phyloP scores from a whole-genome alignment of 2,888 invertebrate genomes.

The Rambutsinella grinnellia region DNA sequence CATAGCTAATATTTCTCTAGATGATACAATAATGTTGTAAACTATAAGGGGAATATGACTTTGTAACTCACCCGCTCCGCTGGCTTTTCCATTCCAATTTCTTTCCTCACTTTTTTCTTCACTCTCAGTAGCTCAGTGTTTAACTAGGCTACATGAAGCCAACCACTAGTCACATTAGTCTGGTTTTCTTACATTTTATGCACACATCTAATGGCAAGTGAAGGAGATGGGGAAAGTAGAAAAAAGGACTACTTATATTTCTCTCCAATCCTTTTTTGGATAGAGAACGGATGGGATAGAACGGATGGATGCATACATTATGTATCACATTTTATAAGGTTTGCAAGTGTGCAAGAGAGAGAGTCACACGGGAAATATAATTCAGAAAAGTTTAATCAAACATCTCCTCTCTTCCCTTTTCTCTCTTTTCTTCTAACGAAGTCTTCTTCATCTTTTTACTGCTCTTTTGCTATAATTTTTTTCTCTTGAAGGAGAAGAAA shows the following conservation, averaged over 20 bases:
- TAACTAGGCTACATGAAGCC: too few species aligned
- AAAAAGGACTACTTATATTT: background rate
- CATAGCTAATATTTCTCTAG: constrained; percentile 20
- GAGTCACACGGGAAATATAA: constrained; percentile 55
- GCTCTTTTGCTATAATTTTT: too few species aligned
- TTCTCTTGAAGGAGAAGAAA: too few species aligned
- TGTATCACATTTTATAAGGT: constrained; percentile 54
- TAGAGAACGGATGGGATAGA: constrained; percentile 40
- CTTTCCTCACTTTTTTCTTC: constrained; percentile 42
- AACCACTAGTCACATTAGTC: too few species aligned
- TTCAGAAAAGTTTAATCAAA: constrained; percentile 55
- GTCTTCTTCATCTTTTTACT: constrained; percentile 43
- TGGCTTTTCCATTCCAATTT: constrained; percentile 47
- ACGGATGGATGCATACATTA: constrained; percentile 53
- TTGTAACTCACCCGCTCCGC: too few species aligned
- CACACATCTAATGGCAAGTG: too few species aligned
- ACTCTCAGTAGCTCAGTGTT: too few species aligned
- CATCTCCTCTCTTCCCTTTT: constrained; percentile 39
- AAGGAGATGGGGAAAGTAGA: too few species aligned
- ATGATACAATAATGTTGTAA: constrained; percentile 41
- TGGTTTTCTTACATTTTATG: too few species aligned
- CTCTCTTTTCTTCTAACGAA: constrained; percentile 16
- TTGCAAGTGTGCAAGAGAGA: constrained; percentile 56
- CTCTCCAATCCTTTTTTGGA: constrained; percentile 20
- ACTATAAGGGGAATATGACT: too few species aligned